These are phyloP conservation scores for Luehdorfia chinensis DNA, from an alignment of 1,140 invertebrate genomes.

Conservation along the genomic window DNA sequence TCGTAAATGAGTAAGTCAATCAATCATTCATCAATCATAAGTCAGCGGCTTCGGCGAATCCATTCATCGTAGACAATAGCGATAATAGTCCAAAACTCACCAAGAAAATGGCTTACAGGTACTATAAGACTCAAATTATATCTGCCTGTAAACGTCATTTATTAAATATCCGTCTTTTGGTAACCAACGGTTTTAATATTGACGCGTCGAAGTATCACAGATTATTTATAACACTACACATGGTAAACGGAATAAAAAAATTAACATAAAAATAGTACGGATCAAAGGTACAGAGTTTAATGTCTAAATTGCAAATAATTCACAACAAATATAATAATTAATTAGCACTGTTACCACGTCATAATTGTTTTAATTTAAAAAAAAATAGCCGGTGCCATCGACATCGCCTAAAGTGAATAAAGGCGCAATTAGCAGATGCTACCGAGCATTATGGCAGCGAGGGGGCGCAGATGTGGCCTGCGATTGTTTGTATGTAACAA, in stretches of 20 bases:
- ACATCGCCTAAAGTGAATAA: no score
- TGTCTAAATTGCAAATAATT: no score
- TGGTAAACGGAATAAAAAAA: neutral
- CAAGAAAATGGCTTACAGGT: conserved; percentile 27
- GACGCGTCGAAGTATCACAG: conserved; percentile 8
- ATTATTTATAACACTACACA: neutral
- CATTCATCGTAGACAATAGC: conserved; percentile 51
- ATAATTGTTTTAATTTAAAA: no score
- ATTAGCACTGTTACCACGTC: neutral
- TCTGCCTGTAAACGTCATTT: conserved; percentile 3
- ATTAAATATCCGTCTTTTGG: conserved; percentile 13
- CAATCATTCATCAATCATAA: conserved; percentile 57
- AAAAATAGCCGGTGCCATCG: no score
- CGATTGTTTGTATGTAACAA: conserved; percentile 68
- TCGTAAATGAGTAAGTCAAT: conserved; percentile 52
- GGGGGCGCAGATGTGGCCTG: conserved; percentile 49
- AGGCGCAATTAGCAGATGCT: conserved; percentile 58
- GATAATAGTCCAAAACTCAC: conserved; percentile 42
- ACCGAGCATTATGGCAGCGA: conserved; percentile 15
- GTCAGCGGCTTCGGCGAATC: conserved; percentile 44
- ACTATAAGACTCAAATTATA: conserved; percentile 4
- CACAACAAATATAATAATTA: no score
- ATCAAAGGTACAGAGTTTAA: no score
- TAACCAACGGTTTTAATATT: conserved; percentile 11
- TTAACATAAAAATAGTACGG: no score